These are phyloP conservation scores for Isaurus tuberculatus DNA, from an alignment of 92 coral and sea anemone genomes.

Conservation along the genomic window DNA sequence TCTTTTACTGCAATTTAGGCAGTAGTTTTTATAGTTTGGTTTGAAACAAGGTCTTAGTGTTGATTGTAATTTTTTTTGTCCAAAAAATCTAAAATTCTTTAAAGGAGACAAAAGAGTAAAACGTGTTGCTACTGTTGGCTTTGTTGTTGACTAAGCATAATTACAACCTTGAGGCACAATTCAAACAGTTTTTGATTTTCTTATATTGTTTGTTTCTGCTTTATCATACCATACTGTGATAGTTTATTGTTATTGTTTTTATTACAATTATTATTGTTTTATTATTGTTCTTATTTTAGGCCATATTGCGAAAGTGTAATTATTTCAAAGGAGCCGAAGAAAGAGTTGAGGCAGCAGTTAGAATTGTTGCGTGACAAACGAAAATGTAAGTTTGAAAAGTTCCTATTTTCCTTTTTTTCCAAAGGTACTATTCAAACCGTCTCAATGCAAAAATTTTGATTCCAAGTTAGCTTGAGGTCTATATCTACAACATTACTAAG, in stretches of 20 bases:
- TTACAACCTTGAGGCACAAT: too few relatives aligned
- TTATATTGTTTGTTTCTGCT: neutral
- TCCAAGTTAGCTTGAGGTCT: neutral
- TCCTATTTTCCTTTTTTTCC: neutral
- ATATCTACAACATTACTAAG: too few relatives aligned
- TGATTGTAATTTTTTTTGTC: too few relatives aligned
- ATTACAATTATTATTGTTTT: conserved; percentile 1
- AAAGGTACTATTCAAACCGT: neutral
- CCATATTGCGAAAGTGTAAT: conserved; percentile 72
- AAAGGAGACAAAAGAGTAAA: too few relatives aligned
- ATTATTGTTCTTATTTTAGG: conserved; percentile 54
- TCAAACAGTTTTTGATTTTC: too few relatives aligned
- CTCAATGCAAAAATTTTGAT: too few relatives aligned
- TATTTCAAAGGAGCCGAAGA: conserved; percentile 43
- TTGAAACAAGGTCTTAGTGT: too few relatives aligned
- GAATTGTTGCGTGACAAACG: conserved; percentile 15
- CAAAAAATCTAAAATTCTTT: too few relatives aligned
- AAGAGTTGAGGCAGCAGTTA: conserved; percentile 47
- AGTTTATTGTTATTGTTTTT: neutral
- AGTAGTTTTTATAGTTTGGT: too few relatives aligned
- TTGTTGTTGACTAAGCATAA: too few relatives aligned
- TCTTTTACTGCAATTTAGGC: too few relatives aligned
- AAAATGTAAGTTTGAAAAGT: conserved; percentile 35
- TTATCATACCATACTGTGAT: neutral
- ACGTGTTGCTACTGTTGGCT: too few relatives aligned